A percentile compares a stretch with the other conserved stretches of the same genome.
Evolutionary conservation across 2,888 invertebrate species (phyloP).

Genomic region (Drosophila rellima): DNA sequence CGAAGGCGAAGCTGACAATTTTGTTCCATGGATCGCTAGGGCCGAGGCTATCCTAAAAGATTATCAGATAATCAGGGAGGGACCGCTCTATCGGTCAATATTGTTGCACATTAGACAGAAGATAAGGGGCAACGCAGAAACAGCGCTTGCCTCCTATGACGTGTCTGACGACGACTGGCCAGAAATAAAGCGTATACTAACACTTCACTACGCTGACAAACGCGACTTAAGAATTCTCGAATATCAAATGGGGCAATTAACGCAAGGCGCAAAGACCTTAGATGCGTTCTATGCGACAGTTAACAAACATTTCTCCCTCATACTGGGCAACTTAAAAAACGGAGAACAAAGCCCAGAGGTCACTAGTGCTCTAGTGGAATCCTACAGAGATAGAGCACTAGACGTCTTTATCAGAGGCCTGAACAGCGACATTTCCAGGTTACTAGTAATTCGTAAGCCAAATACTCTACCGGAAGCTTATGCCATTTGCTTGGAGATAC

Average conservation of each 20-base stretch:
- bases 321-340: slow-evolving; percentile 4
- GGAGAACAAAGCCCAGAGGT: not conserved
- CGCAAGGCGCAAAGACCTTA: slow-evolving; percentile 1
- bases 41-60: slow-evolving; percentile 2
- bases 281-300: not conserved
- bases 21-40: slow-evolving; percentile 10
- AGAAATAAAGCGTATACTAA: slow-evolving; percentile 7
- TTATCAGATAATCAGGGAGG: slow-evolving; percentile 7
- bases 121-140: slow-evolving; percentile 10
- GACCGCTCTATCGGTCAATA: slow-evolving; percentile 2
- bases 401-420: slow-evolving; percentile 19
- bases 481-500: slow-evolving; percentile 7
- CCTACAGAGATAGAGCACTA: slow-evolving; percentile 1
- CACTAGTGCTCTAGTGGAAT: not conserved
- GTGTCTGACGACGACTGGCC: too few relatives aligned
- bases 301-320: slow-evolving; percentile 1
- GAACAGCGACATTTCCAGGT: slow-evolving; percentile 3
- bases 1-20: not conserved
- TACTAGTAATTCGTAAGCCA: slow-evolving; percentile 6
- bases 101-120: slow-evolving; percentile 9
- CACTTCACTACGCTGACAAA: slow-evolving; percentile 18
- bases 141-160: slow-evolving; percentile 5
- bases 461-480: slow-evolving; percentile 5
- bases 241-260: slow-evolving; percentile 13
- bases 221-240: slow-evolving; percentile 1